Evolutionary conservation across 2,797 vertebrate genomes (phyloP).

Genomic region (Pseudochirops corinnae): DNA sequence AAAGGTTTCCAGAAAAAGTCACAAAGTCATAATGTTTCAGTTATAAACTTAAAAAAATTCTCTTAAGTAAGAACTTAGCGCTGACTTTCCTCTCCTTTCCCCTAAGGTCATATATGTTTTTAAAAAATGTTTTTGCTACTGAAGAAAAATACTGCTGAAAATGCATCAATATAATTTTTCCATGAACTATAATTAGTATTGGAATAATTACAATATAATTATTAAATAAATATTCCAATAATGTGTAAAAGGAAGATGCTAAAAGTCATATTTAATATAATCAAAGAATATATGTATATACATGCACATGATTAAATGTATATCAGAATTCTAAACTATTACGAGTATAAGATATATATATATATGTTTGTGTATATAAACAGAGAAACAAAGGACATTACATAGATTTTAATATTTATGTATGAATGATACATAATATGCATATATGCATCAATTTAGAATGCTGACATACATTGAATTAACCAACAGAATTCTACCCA

Average conservation of each 20-base stretch:
- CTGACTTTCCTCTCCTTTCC: background rate
- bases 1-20: background rate
- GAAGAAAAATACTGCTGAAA: background rate
- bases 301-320: background rate
- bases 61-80: background rate
- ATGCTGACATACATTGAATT: slow-evolving; percentile 65
- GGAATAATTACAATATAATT: background rate
- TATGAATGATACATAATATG: background rate
- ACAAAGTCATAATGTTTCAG: background rate
- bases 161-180: background rate
- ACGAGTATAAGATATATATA: background rate
- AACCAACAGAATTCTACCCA: slow-evolving; percentile 68
- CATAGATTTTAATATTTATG: slow-evolving; percentile 59
- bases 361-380: background rate
- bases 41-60: background rate
- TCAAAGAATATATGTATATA: background rate
- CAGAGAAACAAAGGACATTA: background rate
- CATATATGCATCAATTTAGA: slow-evolving; percentile 57
- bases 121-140: background rate
- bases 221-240: background rate
- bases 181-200: background rate
- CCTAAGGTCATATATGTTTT: background rate
- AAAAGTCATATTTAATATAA: background rate
- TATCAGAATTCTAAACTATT: background rate
- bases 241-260: background rate